These are phyloP conservation scores for Gorilla gorilla DNA, from an alignment of 2,113 vertebrate genomes.

Conservation along the genomic window DNA sequence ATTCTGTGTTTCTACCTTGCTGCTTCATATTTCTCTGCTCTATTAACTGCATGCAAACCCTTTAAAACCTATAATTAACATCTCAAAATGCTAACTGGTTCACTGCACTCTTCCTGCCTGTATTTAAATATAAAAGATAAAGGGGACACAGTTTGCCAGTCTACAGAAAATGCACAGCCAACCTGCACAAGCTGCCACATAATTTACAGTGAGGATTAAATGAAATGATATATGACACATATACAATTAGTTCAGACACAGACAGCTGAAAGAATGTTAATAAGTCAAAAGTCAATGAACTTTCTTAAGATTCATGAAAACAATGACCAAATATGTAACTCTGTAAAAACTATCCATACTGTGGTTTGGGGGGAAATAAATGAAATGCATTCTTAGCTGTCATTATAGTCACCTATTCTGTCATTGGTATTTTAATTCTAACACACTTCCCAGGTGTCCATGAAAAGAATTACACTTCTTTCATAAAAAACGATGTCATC, in stretches of 20 bases:
- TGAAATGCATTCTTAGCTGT: background rate
- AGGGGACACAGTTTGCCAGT: background rate
- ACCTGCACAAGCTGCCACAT: background rate
- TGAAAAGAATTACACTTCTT: slow-evolving; percentile 46
- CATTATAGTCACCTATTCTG: background rate
- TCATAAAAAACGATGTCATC: background rate
- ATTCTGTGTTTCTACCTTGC: background rate
- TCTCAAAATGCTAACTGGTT: background rate
- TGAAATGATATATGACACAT: background rate
- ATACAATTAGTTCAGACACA: background rate
- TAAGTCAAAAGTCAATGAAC: background rate
- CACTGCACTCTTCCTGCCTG: background rate
- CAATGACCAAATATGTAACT: background rate
- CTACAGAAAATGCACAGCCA: background rate
- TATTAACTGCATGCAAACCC: background rate
- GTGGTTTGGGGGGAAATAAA: background rate
- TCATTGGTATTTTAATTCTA: background rate
- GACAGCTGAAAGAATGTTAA: background rate
- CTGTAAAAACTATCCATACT: background rate
- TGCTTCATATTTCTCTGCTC: background rate
- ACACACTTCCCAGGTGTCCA: background rate
- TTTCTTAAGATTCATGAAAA: slow-evolving; percentile 4
- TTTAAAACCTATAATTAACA: slow-evolving; percentile 21
- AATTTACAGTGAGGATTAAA: background rate
- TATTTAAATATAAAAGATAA: background rate